These are phyloP conservation scores for Synanthedon vespiformis DNA, from an alignment of 2,888 invertebrate genomes.

Conservation along the genomic window DNA sequence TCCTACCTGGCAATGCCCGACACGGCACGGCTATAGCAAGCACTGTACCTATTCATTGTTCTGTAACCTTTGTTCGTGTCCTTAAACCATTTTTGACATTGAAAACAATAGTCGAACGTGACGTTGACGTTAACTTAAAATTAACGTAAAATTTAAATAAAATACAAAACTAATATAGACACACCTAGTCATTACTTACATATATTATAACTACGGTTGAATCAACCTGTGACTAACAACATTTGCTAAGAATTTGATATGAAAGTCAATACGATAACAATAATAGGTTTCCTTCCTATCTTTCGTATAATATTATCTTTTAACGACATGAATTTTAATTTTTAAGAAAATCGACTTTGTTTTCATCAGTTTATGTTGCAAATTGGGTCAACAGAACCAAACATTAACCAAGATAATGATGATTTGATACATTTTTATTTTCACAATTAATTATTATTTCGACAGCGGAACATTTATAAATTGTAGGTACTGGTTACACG, in stretches of 20 bases:
- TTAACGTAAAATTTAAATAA: background rate
- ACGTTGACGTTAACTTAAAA: background rate
- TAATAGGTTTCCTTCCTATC: background rate
- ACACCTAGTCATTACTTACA: no score
- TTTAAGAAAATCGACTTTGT: no score
- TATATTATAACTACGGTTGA: slow-evolving; percentile 8
- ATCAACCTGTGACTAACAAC: slow-evolving; percentile 15
- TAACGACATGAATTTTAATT: no score
- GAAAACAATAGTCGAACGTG: slow-evolving; percentile 4
- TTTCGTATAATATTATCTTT: background rate
- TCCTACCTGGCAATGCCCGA: slow-evolving; percentile 26
- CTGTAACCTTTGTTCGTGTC: slow-evolving; percentile 44
- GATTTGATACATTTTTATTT: no score
- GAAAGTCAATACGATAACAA: slow-evolving; percentile 1
- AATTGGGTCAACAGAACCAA: no score
- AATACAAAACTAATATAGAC: background rate
- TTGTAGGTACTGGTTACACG: no score
- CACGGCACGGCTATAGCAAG: background rate
- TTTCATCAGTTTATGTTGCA: no score
- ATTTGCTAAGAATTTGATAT: slow-evolving; percentile 10
- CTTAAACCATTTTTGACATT: slow-evolving; percentile 14
- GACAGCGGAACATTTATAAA: no score
- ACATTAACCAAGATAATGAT: no score
- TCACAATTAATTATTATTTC: no score
- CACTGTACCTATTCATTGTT: slow-evolving; percentile 24